Percentiles rank a stretch among this genome's conserved stretches.
Evolutionary conservation across 2,888 invertebrate genomes (phyloP).

Genomic region (Capitulum mitella): DNA sequence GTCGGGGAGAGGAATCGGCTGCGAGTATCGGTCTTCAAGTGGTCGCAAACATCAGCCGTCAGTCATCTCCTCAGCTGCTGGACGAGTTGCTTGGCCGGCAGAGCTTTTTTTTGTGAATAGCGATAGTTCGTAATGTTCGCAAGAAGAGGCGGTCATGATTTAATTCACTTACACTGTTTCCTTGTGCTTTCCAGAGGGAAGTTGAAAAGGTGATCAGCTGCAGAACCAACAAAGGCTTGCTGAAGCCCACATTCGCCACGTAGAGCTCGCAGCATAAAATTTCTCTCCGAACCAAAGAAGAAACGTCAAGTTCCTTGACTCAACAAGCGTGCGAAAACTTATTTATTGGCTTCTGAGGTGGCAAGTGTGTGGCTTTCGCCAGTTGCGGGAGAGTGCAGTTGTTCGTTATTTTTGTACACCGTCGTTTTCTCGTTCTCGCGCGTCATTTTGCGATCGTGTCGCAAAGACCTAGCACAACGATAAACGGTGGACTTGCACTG

Average conservation of each 20-base stretch:
- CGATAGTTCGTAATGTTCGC: not conserved
- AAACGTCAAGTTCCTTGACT: not conserved
- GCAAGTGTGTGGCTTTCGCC: too few species aligned
- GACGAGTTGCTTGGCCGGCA: not conserved
- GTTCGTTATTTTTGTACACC: too few species aligned
- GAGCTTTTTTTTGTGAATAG: not conserved
- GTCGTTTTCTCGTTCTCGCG: too few species aligned
- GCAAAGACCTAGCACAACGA: too few species aligned
- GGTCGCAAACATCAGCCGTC: not conserved
- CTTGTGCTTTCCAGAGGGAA: not conserved
- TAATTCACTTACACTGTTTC: not conserved
- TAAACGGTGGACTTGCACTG: too few species aligned
- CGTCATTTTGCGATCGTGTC: too few species aligned
- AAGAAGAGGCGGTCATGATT: not conserved
- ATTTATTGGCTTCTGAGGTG: not conserved
- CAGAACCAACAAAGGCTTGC: not conserved
- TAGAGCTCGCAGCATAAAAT: not conserved
- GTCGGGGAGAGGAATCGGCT: not conserved
- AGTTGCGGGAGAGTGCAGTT: too few species aligned
- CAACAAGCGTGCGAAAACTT: not conserved
- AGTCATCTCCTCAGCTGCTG: too few species aligned
- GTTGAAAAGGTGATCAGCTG: slow-evolving; percentile 8
- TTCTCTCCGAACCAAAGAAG: not conserved
- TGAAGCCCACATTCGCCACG: not conserved
- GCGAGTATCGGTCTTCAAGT: not conserved